A percentile compares a stretch with the other conserved stretches of the same genome.
These are phyloP conservation scores for Balanococcus diminutus DNA, from an alignment of 2,888 invertebrate species.

Conservation along the genomic window DNA sequence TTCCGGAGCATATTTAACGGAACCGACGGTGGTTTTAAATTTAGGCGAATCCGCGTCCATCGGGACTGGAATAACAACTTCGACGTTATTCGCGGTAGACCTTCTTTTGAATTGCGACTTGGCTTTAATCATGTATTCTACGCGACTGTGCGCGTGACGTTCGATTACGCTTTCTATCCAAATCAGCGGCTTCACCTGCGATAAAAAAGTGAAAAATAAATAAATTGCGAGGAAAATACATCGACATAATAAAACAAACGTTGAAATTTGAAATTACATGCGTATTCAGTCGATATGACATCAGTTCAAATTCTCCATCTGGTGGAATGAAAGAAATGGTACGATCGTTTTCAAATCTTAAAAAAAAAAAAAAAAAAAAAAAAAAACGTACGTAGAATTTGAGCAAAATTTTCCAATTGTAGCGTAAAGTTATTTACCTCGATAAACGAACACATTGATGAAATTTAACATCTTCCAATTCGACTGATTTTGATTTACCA, in stretches of 20 bases:
- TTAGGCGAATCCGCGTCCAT: slow-evolving; percentile 73
- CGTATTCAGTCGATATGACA: slow-evolving; percentile 72
- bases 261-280: slow-evolving; percentile 62
- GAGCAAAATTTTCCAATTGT: not conserved
- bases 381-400: not conserved
- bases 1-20: slow-evolving; percentile 71
- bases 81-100: slow-evolving; percentile 74
- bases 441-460: slow-evolving; percentile 74
- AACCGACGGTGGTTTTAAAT: slow-evolving; percentile 71
- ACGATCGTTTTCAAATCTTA: slow-evolving; percentile 70
- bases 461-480: slow-evolving; percentile 74
- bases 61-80: slow-evolving; percentile 69
- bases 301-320: slow-evolving; percentile 74
- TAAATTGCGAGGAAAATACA: not conserved
- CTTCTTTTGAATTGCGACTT: slow-evolving; percentile 72
- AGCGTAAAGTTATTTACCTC: too few species aligned
- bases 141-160: slow-evolving; percentile 70
- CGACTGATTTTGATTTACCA: slow-evolving; percentile 72
- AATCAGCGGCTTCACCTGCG: slow-evolving; percentile 68
- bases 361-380: not conserved
- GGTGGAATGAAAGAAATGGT: slow-evolving; percentile 75
- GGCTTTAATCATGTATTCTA: slow-evolving; percentile 74
- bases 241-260: too few species aligned
- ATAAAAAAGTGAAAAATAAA: not conserved
- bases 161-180: slow-evolving; percentile 75